Evolutionary conservation across 2,113 vertebrate genomes (phyloP).

Genomic region (Leiothrix lutea): DNA sequence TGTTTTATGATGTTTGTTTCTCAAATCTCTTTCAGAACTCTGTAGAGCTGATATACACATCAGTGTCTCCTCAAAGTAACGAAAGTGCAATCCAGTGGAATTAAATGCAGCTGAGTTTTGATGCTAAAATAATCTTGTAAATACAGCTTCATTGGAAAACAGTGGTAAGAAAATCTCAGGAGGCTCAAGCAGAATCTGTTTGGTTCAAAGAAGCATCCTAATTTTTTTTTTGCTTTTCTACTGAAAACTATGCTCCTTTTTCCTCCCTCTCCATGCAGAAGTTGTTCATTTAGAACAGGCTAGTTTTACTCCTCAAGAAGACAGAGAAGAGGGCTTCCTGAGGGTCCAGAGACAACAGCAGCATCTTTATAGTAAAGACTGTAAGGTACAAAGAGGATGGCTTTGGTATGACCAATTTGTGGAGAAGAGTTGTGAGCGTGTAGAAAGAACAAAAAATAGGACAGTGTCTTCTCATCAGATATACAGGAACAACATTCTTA

Average conservation of each 20-base stretch:
- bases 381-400: not conserved
- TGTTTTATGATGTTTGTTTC: slow-evolving; percentile 26
- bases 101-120: slow-evolving; percentile 33
- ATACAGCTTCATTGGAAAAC: not conserved
- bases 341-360: not conserved
- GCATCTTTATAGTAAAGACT: not conserved
- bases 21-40: slow-evolving; percentile 15
- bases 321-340: not conserved
- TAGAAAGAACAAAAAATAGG: not conserved
- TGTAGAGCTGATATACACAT: not conserved
- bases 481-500: not conserved
- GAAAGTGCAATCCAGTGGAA: slow-evolving; percentile 27
- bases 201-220: not conserved
- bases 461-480: not conserved
- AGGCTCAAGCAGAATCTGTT: not conserved
- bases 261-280: not conserved
- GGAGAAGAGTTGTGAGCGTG: not conserved
- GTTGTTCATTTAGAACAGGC: not conserved
- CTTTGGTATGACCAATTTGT: not conserved
- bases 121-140: slow-evolving; percentile 47
- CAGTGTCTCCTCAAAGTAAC: not conserved
- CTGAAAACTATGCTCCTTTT: not conserved
- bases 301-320: not conserved
- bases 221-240: not conserved
- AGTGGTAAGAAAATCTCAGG: not conserved